Evolutionary conservation across 2,797 vertebrate species (phyloP).

Genomic region (Ceryle rudis): DNA sequence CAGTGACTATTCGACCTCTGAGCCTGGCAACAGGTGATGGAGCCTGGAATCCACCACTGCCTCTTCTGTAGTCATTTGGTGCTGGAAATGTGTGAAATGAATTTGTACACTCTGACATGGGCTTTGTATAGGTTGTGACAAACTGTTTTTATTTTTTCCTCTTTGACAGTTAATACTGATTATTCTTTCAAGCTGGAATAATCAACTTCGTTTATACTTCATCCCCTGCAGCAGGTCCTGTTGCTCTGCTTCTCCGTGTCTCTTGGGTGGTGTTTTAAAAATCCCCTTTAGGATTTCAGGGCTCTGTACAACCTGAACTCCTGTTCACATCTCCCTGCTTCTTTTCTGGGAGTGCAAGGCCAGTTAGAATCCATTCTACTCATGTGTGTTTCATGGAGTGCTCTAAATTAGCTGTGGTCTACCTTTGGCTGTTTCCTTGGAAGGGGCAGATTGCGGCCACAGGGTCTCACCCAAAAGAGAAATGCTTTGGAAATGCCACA

Average conservation of each 20-base stretch:
- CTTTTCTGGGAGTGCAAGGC: background rate
- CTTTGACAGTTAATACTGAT: background rate
- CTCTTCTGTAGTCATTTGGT: background rate
- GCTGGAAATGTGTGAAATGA: background rate
- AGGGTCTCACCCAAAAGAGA: background rate
- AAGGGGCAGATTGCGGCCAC: background rate
- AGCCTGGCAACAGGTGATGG: background rate
- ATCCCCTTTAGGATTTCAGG: background rate
- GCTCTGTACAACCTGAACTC: background rate
- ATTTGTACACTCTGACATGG: background rate
- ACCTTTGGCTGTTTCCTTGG: background rate
- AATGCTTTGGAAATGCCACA: background rate
- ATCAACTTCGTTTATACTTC: background rate
- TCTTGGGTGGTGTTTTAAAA: conserved; percentile 11
- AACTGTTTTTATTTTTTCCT: background rate
- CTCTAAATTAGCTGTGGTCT: background rate
- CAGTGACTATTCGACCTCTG: fast-evolving
- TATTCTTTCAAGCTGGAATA: background rate
- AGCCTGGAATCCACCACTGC: background rate
- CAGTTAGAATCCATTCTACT: background rate
- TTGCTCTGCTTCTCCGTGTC: background rate
- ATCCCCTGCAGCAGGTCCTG: background rate
- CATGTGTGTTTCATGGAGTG: background rate
- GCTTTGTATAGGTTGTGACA: background rate
- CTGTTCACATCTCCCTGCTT: background rate